Evolutionary conservation across 2,113 vertebrate species (phyloP), one percentile per base, ranked within the genome.

Genomic region (Bubo blakistoni): DNA sequence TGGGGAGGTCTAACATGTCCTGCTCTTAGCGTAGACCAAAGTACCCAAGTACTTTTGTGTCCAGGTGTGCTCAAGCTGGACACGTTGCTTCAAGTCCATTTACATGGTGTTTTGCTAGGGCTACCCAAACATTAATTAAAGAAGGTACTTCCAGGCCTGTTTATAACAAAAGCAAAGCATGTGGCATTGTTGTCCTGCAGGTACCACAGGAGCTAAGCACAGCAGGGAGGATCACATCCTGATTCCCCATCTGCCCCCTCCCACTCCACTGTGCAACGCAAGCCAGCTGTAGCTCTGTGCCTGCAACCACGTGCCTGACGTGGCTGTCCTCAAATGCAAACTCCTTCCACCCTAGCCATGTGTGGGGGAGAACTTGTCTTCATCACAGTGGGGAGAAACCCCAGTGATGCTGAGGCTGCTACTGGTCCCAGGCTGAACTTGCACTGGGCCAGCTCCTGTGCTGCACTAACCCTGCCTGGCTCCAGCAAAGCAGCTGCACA

Each of bases 261-360:
- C 55, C 9, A 17, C 47, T 86, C 54, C n/a, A 6, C 34, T 1
- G 0, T 19, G 26, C 17, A 17, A 40, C 2, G 3, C 1, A 2
- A 77, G 55, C 0, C 16, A 77, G 27, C 47, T 24, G 47, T 27
- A 55, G 63, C 26, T 61, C 34, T 66, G 30, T n/a, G 46, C 78
- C 49, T 5, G 0, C 30, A 17, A 3, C 57, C 19, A 10, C 2
- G 0, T 38, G 61, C 22, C 24, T 61, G n/a, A 18, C 1, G 2
- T 10, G 61, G 51, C 20, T 42, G 20, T n/a, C 34, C 36, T 52
- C 20, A 10, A 16, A 14, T 5, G 34, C 79, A n/a, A 15, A 22
- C 14, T 44, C 49, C 29, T 63, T 49, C 24, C n/a, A 16, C 36
- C 47, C 21, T 38, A 86, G 44, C 26, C 21, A 7, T 3, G 18